Evolutionary conservation across 2,888 invertebrate species (phyloP), one percentile per base, ranked within the genome.

Genomic region (Meta bourneti): DNA sequence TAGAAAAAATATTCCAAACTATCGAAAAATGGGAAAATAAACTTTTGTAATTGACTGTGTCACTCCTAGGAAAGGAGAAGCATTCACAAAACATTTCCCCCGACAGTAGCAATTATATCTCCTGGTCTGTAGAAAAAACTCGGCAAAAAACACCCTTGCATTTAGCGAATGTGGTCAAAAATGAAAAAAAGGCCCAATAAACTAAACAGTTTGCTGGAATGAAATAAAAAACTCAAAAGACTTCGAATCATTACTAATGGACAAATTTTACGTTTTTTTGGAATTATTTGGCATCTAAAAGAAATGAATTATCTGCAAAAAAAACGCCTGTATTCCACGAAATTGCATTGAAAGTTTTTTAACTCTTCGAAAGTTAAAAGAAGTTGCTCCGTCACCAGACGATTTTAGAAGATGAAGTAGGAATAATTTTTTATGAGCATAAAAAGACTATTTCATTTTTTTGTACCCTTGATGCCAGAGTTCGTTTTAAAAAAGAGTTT

Each of bases 161-260:
- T 34, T 61, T 34, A 79, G 20, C 20, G 20, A 19, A 51, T n/a
- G 9, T 0, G 20, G 20, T 11, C 11, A 69, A 61, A 34, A 61
- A 61, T 19, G n/a, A 34, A 54, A 83, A 83, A 83, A 83, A 2
- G 34, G 34, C 54, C 20, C 74, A 74, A 74, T 74, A 83, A 83
- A 72, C 6, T 83, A 74, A 83, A 83, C 54, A 19, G 70, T 87
- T 19, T 71, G 69, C 71, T 69, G 49, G 70, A 78, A 51, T 70
- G 71, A 71, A 77, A 83, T 51, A 75, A 75, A 75, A 78, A 82
- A 83, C 72, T 9, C 51, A 71, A 71, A 71, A 20, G 79, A n/a
- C 54, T 69, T 51, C 86, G 79, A 87, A 89, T 84, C 89, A 79
- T 89, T 69, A 78, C 89, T 89, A 89, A 89, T 89, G 89, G 83